A percentile compares a stretch with the other conserved stretches of the same genome.
These are phyloP conservation scores for Alloscopus bannaensis DNA, from an alignment of 2,888 invertebrate species.

Conservation along the genomic window DNA sequence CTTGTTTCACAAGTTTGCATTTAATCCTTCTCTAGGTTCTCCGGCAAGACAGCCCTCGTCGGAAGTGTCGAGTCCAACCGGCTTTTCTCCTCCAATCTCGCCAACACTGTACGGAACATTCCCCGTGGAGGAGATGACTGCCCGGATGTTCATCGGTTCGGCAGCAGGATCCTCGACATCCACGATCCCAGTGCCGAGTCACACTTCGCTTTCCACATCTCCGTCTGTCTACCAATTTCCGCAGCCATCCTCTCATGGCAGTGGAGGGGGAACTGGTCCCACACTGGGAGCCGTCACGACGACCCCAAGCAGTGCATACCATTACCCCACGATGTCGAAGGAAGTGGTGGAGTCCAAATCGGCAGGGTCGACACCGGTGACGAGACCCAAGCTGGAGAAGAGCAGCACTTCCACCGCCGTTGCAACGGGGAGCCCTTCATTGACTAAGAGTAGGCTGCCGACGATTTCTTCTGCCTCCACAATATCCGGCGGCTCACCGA, in stretches of 20 bases:
- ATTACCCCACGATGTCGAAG: constrained; percentile 30
- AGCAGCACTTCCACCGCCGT: background rate
- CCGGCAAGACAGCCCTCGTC: constrained; percentile 67
- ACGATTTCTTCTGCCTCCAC: no score
- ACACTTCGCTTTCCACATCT: constrained; percentile 79
- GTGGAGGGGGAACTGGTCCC: background rate
- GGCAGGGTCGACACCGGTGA: constrained; percentile 41
- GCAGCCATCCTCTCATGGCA: constrained; percentile 7
- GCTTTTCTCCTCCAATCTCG: constrained; percentile 69
- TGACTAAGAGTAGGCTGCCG: no score
- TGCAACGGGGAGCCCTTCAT: background rate
- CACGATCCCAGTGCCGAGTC: constrained; percentile 80
- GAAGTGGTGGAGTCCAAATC: constrained; percentile 35
- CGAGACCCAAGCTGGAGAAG: constrained; percentile 48
- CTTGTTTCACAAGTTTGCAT: no score
- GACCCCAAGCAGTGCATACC: constrained; percentile 37
- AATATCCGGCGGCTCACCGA: background rate
- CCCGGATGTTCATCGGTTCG: constrained; percentile 68
- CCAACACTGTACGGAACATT: constrained; percentile 67
- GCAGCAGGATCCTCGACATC: constrained; percentile 77
- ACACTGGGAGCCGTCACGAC: constrained; percentile 37
- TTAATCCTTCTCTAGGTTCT: constrained; percentile 56
- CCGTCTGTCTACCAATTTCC: constrained; percentile 75
- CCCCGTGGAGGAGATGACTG: constrained; percentile 72
- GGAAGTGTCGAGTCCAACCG: constrained; percentile 63